Evolutionary conservation across 2,113 vertebrate genomes (phyloP).

Genomic region (Ahaetulla prasina): DNA sequence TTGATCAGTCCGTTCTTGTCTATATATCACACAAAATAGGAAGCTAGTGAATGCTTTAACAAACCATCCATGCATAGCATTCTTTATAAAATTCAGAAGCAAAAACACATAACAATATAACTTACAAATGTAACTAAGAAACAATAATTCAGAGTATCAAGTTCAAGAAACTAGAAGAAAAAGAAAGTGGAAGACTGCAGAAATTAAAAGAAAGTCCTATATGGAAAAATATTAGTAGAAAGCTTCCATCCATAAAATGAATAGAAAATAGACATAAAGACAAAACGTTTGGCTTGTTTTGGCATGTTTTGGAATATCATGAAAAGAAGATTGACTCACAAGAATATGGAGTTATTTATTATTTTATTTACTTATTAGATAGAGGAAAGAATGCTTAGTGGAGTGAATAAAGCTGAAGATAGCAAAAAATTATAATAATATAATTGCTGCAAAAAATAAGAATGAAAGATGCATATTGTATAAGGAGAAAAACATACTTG

Average conservation of each 20-base stretch:
- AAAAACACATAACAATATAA: not conserved
- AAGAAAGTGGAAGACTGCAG: not conserved
- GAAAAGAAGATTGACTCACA: not conserved
- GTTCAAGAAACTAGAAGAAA: not conserved
- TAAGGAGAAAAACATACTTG: not conserved
- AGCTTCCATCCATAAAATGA: not conserved
- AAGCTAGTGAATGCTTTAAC: not conserved
- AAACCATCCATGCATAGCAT: not conserved
- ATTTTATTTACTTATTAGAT: not conserved
- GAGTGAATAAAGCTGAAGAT: not conserved
- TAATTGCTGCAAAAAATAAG: not conserved
- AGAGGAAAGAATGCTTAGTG: not conserved
- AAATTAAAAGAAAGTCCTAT: not conserved
- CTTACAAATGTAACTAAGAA: not conserved
- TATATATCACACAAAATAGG: not conserved
- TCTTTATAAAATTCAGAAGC: not conserved
- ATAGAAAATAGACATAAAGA: not conserved
- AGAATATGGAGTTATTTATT: not conserved
- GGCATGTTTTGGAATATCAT: not conserved
- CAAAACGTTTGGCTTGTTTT: not conserved
- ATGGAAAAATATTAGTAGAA: not conserved
- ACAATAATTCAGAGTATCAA: not conserved
- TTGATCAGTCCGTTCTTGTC: not conserved
- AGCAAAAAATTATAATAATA: not conserved
- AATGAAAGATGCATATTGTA: not conserved